phyloP scores from a whole-genome alignment of 2,888 invertebrate species.

The Nineta flava region DNA sequence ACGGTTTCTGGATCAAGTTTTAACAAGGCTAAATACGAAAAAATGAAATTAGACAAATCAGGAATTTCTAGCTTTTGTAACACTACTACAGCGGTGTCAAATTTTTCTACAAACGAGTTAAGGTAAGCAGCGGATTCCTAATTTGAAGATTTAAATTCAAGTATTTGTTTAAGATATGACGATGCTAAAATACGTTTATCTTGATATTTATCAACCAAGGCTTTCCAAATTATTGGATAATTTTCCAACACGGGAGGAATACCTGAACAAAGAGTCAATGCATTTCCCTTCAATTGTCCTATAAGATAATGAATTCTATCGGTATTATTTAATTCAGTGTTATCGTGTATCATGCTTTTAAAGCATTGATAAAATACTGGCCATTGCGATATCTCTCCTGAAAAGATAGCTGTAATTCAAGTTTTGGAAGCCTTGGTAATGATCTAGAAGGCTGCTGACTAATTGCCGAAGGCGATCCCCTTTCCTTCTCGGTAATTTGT shows the following conservation, averaged over 20 bases:
- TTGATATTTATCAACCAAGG: neutral
- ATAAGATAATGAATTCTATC: neutral
- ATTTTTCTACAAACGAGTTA: neutral
- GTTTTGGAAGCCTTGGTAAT: no score
- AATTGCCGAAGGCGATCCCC: neutral
- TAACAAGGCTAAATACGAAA: neutral
- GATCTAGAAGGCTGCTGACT: neutral
- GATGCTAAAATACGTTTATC: neutral
- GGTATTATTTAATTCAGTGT: no score
- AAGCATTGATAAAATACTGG: neutral
- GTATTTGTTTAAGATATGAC: neutral
- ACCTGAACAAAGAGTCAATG: neutral
- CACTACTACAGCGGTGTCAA: neutral
- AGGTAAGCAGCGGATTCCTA: neutral
- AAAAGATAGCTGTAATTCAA: neutral
- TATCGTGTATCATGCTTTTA: no score
- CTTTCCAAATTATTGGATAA: neutral
- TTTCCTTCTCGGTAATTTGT: no score
- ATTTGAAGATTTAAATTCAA: neutral
- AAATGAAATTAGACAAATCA: neutral
- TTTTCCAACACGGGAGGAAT: neutral
- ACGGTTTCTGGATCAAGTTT: neutral
- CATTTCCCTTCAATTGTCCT: neutral
- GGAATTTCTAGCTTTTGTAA: neutral
- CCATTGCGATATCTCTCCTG: neutral